phyloP scores from a whole-genome alignment of 2,888 invertebrate genomes.

The Ormyrus pomaceus region DNA sequence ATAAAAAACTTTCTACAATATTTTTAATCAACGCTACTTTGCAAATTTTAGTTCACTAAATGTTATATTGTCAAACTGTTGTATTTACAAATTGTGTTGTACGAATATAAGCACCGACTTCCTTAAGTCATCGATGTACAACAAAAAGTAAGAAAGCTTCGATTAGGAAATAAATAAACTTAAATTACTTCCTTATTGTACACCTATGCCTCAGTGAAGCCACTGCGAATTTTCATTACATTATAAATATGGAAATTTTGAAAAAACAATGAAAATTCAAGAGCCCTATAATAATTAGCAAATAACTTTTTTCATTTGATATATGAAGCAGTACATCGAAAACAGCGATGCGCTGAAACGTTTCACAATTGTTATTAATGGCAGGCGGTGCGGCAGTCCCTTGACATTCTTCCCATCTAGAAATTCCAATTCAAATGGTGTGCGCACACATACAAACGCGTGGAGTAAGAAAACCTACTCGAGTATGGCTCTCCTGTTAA shows the following conservation, averaged over 20 bases:
- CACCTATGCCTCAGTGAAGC: too few relatives aligned
- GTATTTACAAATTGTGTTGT: slow-evolving; percentile 35
- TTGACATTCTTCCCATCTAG: slow-evolving; percentile 45
- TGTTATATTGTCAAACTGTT: slow-evolving; percentile 36
- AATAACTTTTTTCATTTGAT: too few relatives aligned
- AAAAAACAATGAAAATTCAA: too few relatives aligned
- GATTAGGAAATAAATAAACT: too few relatives aligned
- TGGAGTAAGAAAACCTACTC: slow-evolving; percentile 43
- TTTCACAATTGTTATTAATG: slow-evolving; percentile 46
- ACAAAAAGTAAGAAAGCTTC: too few relatives aligned
- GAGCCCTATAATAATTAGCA: too few relatives aligned
- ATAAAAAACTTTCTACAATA: not conserved
- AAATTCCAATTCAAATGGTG: slow-evolving; percentile 42
- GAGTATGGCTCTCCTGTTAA: slow-evolving; percentile 42
- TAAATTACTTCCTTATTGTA: too few relatives aligned
- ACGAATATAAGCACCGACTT: not conserved
- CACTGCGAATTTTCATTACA: too few relatives aligned
- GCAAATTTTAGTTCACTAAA: not conserved
- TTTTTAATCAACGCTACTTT: not conserved
- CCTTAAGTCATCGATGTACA: too few relatives aligned
- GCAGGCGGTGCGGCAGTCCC: slow-evolving; percentile 4
- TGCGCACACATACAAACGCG: slow-evolving; percentile 4
- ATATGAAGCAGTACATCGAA: not conserved
- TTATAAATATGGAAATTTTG: too few relatives aligned
- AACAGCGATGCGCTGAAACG: slow-evolving; percentile 10